These are phyloP conservation scores for Bos taurus DNA, from an alignment of 2,113 vertebrate genomes.

Conservation along the genomic window DNA sequence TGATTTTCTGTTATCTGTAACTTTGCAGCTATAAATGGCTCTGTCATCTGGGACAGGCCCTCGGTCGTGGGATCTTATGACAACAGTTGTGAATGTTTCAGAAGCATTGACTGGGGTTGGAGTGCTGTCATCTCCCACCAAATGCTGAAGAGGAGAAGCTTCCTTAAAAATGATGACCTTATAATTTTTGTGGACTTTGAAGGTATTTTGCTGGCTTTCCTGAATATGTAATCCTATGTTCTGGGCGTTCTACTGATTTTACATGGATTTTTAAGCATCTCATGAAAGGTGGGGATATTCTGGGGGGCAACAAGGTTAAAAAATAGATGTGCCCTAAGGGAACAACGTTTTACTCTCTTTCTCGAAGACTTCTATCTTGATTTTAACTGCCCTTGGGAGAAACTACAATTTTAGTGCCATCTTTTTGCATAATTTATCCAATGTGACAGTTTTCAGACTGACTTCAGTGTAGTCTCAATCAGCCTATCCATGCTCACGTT, in stretches of 20 bases:
- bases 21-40: slow-evolving; percentile 63
- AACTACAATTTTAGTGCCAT: not conserved
- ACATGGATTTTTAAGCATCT: not conserved
- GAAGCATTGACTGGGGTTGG: slow-evolving; percentile 81
- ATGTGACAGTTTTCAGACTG: not conserved
- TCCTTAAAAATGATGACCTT: slow-evolving; percentile 89
- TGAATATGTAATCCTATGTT: not conserved
- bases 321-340: not conserved
- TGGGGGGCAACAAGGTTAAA: not conserved
- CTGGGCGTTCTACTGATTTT: not conserved
- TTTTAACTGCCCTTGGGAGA: not conserved
- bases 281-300: not conserved
- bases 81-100: slow-evolving; percentile 74
- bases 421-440: not conserved
- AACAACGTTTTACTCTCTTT: not conserved
- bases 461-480: not conserved
- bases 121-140: slow-evolving; percentile 84
- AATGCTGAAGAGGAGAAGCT: slow-evolving; percentile 82
- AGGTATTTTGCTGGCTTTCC: slow-evolving; percentile 76
- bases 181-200: slow-evolving; percentile 89
- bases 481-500: not conserved
- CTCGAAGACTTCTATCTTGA: not conserved
- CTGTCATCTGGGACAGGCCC: slow-evolving; percentile 84
- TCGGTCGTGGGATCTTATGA: slow-evolving; percentile 79
- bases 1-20: not conserved